A percentile compares a stretch with the other conserved stretches of the same genome.
phyloP scores from a whole-genome alignment of 2,888 invertebrate genomes.

The Aspidiotus destructor region DNA sequence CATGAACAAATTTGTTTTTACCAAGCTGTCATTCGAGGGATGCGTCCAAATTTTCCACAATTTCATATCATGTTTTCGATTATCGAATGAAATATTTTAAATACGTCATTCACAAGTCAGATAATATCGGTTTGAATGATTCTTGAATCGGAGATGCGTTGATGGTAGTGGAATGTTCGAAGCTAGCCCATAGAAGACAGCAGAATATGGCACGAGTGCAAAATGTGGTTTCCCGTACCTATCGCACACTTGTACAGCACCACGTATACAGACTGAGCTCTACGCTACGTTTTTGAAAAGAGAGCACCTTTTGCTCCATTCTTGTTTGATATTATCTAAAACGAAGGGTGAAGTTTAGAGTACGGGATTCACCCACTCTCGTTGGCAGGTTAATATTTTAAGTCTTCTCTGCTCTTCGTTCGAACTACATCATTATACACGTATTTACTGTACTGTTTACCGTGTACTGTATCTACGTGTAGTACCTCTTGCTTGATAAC shows the following conservation, averaged over 20 bases:
- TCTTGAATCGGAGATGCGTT: constrained; percentile 1
- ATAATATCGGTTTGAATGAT: constrained; percentile 16
- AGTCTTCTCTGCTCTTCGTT: constrained; percentile 11
- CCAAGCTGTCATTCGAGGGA: too few relatives aligned
- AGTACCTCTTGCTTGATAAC: too few relatives aligned
- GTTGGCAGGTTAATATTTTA: background rate
- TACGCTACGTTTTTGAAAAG: constrained; percentile 9
- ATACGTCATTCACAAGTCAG: constrained; percentile 30
- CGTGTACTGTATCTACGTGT: too few relatives aligned
- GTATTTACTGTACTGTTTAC: too few relatives aligned
- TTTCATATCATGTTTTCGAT: too few relatives aligned
- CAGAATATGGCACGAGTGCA: constrained; percentile 9
- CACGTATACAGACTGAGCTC: background rate
- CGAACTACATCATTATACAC: constrained; percentile 5
- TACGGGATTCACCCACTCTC: background rate
- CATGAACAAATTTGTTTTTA: too few relatives aligned
- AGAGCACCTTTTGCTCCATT: constrained; percentile 10
- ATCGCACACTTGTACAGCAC: background rate
- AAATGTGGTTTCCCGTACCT: constrained; percentile 26
- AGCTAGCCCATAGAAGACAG: background rate
- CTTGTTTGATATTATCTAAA: constrained; percentile 24
- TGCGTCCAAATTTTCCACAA: too few relatives aligned
- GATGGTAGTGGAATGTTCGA: background rate
- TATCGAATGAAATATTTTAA: background rate
- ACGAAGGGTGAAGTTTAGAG: background rate